Evolutionary conservation across 2,113 vertebrate genomes (phyloP).

Genomic region (Gorsachius goisagi): DNA sequence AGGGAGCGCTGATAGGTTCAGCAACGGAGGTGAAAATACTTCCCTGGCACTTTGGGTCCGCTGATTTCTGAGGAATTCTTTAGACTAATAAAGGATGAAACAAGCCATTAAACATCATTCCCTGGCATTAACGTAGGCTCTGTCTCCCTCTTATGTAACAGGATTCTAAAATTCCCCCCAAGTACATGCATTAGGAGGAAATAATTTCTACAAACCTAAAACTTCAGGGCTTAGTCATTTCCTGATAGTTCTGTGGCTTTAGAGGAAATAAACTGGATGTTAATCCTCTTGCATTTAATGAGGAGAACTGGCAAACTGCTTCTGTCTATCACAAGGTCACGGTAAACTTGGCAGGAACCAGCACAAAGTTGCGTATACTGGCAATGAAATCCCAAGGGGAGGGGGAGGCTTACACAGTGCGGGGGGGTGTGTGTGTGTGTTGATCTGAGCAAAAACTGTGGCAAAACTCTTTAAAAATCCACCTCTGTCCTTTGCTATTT

Average conservation of each 20-base stretch:
- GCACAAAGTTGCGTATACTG: not conserved
- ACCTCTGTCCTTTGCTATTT: not conserved
- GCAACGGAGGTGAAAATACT: conserved; percentile 32
- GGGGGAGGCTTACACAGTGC: not conserved
- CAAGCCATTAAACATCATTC: conserved; percentile 44
- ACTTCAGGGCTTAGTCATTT: conserved; percentile 65
- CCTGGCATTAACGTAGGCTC: not conserved
- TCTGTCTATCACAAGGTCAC: not conserved
- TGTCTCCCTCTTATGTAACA: conserved; percentile 44
- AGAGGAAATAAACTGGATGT: conserved; percentile 56
- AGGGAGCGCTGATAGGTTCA: not conserved
- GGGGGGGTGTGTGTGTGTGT: no score
- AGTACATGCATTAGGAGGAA: conserved; percentile 52
- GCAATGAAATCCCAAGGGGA: not conserved
- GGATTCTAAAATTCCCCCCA: conserved; percentile 23
- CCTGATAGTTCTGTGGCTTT: conserved; percentile 46
- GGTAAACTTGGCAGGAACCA: not conserved
- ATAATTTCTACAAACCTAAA: conserved; percentile 41
- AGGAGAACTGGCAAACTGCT: not conserved
- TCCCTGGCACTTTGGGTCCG: not conserved
- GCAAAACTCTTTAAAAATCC: not conserved
- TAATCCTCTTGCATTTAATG: conserved; percentile 60
- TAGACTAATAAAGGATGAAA: conserved; percentile 35
- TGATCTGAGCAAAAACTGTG: not conserved
- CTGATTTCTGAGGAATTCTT: conserved; percentile 44